Evolutionary conservation across 37 sponge, comb jelly and placozoan genomes (phyloP).

Genomic region (Dysidea cf. avara): DNA sequence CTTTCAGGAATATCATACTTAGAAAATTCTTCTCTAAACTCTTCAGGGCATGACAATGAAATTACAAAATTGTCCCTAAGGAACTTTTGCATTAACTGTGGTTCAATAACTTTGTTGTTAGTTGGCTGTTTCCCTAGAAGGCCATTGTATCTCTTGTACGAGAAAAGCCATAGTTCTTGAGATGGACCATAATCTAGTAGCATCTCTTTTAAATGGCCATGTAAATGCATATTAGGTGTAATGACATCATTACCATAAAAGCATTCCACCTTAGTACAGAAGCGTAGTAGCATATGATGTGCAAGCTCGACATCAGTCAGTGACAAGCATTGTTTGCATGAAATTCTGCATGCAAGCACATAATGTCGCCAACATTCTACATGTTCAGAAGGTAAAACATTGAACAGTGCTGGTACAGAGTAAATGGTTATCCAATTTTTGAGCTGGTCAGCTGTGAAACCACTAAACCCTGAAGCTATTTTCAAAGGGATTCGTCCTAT

Average conservation of each 20-base stretch:
- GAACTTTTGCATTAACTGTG: constrained; percentile 23
- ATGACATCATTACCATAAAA: constrained; percentile 21
- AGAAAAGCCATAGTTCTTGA: constrained; percentile 31
- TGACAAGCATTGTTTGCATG: constrained; percentile 4
- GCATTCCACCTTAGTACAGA: constrained; percentile 28
- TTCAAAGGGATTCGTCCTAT: constrained; percentile 15
- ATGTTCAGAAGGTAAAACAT: constrained; percentile 31
- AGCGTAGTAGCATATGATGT: constrained; percentile 32
- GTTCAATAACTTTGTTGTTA: constrained; percentile 8
- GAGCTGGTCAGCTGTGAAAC: constrained; percentile 46
- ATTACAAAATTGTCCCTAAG: not conserved
- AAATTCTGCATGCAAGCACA: constrained; percentile 29
- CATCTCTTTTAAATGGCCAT: constrained; percentile 26
- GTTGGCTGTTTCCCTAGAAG: constrained; percentile 24
- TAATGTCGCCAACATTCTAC: constrained; percentile 40
- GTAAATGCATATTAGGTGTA: constrained; percentile 50
- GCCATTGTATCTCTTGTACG: constrained; percentile 49
- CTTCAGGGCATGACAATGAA: constrained; percentile 2
- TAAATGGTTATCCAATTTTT: constrained; percentile 34
- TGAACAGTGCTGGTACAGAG: constrained; percentile 23
- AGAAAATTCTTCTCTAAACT: constrained; percentile 6
- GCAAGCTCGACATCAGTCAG: constrained; percentile 15
- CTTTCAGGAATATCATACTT: not conserved
- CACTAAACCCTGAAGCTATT: constrained; percentile 10
- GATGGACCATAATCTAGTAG: constrained; percentile 45